Conservation (phyloP, 2,113 vertebrate genomes). For the Microcebus ravelobensis region DNA sequence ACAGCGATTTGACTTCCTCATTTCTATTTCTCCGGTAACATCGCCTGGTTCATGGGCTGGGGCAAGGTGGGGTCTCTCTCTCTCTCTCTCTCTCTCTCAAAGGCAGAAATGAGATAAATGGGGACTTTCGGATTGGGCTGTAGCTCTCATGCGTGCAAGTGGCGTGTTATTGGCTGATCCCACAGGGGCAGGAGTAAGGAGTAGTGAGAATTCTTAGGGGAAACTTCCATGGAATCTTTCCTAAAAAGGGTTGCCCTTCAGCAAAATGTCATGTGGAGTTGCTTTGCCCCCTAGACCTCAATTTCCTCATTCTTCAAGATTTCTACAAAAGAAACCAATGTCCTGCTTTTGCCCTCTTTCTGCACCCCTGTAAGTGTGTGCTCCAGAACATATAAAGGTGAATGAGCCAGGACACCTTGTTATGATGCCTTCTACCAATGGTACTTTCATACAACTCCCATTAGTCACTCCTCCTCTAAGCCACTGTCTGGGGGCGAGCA, state of each 20-base stretch:
- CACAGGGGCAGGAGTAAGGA: background rate
- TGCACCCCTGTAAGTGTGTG: background rate
- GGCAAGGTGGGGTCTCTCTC: background rate
- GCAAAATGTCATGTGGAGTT: background rate
- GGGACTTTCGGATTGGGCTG: background rate
- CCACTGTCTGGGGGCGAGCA: background rate
- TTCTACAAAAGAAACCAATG: background rate
- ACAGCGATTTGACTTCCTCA: background rate
- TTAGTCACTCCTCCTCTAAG: background rate
- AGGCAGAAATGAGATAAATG: background rate
- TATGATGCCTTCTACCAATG: conserved; percentile 9
- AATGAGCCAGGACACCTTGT: background rate
- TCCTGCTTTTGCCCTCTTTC: conserved; percentile 18
- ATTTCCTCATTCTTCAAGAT: conserved; percentile 49
- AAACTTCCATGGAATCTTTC: background rate
- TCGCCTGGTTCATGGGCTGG: background rate
- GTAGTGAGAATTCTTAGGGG: background rate
- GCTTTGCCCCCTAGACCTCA: background rate
- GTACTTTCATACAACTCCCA: background rate
- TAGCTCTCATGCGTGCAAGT: background rate
- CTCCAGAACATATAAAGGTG: background rate
- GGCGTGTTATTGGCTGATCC: background rate
- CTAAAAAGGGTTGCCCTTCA: background rate
- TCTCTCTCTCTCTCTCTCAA: background rate
- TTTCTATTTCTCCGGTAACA: background rate